Conservation (phyloP, 2,888 invertebrate species). For the Heliconius sara region DNA sequence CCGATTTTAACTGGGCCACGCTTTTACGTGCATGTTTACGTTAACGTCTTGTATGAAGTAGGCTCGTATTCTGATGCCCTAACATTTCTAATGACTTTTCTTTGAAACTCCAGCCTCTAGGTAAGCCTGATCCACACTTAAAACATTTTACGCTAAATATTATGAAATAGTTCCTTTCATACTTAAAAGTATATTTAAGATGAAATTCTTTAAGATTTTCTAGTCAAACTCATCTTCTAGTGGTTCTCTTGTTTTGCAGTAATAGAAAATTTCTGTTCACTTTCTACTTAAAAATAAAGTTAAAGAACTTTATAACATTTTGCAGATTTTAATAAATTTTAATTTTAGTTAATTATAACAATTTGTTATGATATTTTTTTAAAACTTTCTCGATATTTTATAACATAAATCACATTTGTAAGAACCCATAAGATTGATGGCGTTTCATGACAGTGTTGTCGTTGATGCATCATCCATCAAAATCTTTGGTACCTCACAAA, state of each 20-base stretch:
- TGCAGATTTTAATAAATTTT: background rate
- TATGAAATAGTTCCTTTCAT: constrained; percentile 10
- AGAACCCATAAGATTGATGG: constrained; percentile 34
- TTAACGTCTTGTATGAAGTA: constrained; percentile 17
- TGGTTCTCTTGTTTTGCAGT: background rate
- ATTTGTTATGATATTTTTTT: background rate
- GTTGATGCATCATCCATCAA: constrained; percentile 33
- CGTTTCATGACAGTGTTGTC: constrained; percentile 29
- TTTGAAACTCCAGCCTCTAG: constrained; percentile 7
- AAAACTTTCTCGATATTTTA: constrained; percentile 18
- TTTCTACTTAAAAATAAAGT: background rate
- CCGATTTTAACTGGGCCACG: constrained; percentile 34
- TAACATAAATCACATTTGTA: constrained; percentile 28
- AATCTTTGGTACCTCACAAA: constrained; percentile 13
- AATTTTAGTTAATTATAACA: background rate
- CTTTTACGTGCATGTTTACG: constrained; percentile 22
- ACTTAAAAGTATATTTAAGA: background rate
- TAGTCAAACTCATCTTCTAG: background rate
- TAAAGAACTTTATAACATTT: background rate
- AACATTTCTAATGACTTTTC: constrained; percentile 21
- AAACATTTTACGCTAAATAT: constrained; percentile 4
- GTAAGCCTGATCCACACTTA: background rate
- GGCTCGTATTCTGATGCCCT: constrained; percentile 4
- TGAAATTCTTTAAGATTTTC: background rate
- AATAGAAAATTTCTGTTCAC: background rate